These are phyloP conservation scores for Pandion haliaetus DNA, from an alignment of 2,113 vertebrate species.

Conservation along the genomic window DNA sequence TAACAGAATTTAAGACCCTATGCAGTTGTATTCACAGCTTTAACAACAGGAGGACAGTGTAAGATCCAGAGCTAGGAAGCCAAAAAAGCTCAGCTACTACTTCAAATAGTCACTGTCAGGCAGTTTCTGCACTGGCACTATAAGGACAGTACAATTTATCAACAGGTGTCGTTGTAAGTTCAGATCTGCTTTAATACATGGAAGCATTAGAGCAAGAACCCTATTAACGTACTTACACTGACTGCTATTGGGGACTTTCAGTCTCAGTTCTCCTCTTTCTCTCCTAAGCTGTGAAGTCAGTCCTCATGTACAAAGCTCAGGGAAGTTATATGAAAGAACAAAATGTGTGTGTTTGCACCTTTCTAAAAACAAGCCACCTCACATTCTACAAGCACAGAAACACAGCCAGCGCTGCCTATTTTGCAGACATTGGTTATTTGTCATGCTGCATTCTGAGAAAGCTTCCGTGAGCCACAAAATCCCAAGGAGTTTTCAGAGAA, in stretches of 20 bases:
- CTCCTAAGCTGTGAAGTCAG: neutral
- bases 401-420: neutral
- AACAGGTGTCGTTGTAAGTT: neutral
- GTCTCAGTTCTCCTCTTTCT: neutral
- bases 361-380: neutral
- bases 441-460: neutral
- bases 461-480: neutral
- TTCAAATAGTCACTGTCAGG: neutral
- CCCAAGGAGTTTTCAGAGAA: neutral
- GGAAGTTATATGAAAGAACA: neutral
- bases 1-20: no score
- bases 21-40: neutral
- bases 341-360: neutral
- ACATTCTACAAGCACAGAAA: neutral
- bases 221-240: accelerated
- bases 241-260: neutral
- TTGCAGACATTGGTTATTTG: neutral
- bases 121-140: neutral
- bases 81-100: no score
- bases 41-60: neutral
- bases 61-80: neutral
- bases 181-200: no score
- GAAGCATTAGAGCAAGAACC: neutral
- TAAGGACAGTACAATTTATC: no score
- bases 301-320: neutral